Evolutionary conservation across 35 echinoderm and acorn worm species (phyloP).

Genomic region (Apostichopus japonicus): DNA sequence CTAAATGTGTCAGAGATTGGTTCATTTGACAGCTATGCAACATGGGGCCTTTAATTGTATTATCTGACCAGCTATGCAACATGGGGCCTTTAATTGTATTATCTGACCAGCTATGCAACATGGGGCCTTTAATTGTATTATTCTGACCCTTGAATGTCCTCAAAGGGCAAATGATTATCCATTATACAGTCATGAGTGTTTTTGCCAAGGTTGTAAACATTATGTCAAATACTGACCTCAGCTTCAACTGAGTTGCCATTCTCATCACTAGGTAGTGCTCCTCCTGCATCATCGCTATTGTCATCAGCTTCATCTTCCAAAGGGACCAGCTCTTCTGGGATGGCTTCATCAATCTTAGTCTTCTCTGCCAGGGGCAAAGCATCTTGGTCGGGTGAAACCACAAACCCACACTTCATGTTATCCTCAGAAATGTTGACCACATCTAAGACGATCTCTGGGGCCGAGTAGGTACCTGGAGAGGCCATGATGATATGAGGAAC

Average conservation of each 20-base stretch:
- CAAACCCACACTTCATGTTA: not conserved
- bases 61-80: no score
- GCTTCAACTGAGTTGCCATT: not conserved
- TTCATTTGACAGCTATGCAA: no score
- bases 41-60: no score
- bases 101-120: no score
- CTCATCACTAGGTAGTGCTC: not conserved
- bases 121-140: no score
- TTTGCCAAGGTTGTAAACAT: not conserved
- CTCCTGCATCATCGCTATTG: not conserved
- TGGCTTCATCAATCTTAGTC: not conserved
- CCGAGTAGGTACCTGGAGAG: conserved; percentile 11
- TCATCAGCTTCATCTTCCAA: conserved; percentile 10
- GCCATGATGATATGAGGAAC: conserved; percentile 50
- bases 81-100: no score
- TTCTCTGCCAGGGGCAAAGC: not conserved
- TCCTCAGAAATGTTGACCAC: conserved; percentile 31
- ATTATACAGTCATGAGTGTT: not conserved
- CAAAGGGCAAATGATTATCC: not conserved
- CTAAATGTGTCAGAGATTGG: no score
- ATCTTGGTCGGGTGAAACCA: conserved; percentile 45
- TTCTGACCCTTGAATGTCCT: not conserved
- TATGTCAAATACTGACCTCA: conserved; percentile 43
- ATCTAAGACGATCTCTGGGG: conserved; percentile 63
- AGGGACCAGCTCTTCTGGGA: conserved; percentile 23